phyloP scores from a whole-genome alignment of 2,888 invertebrate species.

The Enchytraeus crypticus region DNA sequence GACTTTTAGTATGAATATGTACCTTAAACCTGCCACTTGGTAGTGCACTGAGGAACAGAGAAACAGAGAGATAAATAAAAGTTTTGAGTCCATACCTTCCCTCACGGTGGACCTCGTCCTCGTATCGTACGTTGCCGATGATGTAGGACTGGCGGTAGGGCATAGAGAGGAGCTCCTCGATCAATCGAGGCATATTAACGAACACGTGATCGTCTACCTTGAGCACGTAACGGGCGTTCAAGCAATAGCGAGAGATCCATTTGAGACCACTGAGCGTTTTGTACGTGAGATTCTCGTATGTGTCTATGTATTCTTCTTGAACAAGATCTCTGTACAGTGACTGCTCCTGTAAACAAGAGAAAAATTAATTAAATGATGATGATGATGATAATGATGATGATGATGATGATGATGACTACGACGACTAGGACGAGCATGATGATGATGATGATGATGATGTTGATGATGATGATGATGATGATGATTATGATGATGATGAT shows the following conservation, averaged over 20 bases:
- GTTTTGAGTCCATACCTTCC: too few relatives aligned
- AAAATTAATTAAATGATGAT: neutral
- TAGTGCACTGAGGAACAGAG: too few relatives aligned
- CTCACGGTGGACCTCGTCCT: neutral
- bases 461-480: too few relatives aligned
- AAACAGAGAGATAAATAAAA: too few relatives aligned
- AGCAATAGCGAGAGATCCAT: constrained; percentile 1
- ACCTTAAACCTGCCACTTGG: too few relatives aligned
- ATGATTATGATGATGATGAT: too few relatives aligned
- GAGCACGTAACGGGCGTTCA: neutral
- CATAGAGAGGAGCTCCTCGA: neutral
- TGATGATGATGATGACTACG: too few relatives aligned
- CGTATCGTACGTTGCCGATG: neutral
- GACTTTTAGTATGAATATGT: too few relatives aligned
- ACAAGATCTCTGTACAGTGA: neutral
- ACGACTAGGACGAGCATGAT: too few relatives aligned
- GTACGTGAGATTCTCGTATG: constrained; percentile 2
- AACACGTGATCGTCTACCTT: constrained; percentile 7
- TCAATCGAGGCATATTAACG: neutral
- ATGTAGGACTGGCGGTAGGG: neutral
- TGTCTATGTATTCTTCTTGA: constrained; percentile 5
- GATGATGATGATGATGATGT: too few relatives aligned
- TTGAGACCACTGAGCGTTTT: constrained; percentile 3
- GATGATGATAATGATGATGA: too few relatives aligned
- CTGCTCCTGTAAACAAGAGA: neutral